These are phyloP conservation scores for Salminus brasiliensis DNA, from an alignment of 2,113 vertebrate genomes.

Conservation along the genomic window DNA sequence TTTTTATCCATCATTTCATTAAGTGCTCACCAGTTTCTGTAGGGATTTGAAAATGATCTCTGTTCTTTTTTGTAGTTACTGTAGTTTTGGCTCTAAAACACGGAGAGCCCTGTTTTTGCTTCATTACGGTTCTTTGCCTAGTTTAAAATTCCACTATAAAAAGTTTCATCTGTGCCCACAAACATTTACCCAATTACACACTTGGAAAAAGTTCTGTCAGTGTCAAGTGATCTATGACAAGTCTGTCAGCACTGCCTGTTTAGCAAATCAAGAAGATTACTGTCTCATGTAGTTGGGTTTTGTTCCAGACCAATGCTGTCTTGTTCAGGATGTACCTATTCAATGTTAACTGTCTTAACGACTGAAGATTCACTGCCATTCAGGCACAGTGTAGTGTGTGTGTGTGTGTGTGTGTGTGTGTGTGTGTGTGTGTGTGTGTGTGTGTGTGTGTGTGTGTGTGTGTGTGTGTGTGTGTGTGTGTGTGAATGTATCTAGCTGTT, in stretches of 20 bases:
- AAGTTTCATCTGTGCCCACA: slow-evolving; percentile 1
- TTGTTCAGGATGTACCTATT: neutral
- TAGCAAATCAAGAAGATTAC: neutral
- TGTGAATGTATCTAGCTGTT: no score
- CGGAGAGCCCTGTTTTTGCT: neutral
- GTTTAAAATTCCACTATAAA: slow-evolving; percentile 32
- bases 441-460: no score
- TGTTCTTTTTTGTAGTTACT: neutral
- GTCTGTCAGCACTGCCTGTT: slow-evolving; percentile 7
- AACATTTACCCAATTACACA: neutral
- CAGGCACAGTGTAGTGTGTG: neutral
- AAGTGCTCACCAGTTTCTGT: neutral
- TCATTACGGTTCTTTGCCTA: neutral
- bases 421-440: no score
- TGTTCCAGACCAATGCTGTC: neutral
- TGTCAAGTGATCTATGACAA: neutral
- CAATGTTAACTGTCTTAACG: neutral
- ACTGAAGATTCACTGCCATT: neutral
- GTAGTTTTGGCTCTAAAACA: neutral
- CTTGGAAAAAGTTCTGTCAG: slow-evolving; percentile 12
- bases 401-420: no score
- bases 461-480: no score
- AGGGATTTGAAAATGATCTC: neutral
- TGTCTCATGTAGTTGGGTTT: neutral
- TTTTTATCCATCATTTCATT: neutral